phyloP scores from a whole-genome alignment of 2,113 vertebrate species.

The Tyrannus savana region DNA sequence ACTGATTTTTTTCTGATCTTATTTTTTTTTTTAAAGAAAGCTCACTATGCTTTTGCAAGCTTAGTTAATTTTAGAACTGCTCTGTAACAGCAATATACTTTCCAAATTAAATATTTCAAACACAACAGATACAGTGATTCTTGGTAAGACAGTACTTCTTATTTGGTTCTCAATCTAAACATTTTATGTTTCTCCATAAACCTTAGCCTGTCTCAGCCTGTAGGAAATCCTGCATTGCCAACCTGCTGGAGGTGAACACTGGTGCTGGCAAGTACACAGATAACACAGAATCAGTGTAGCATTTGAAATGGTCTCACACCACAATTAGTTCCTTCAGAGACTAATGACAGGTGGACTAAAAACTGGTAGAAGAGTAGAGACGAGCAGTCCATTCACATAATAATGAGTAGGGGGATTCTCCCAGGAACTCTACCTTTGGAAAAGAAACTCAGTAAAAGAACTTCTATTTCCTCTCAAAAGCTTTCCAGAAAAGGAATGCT shows the following conservation, averaged over 20 bases:
- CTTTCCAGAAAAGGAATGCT: background rate
- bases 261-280: background rate
- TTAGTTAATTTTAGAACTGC: slow-evolving; percentile 45
- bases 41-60: background rate
- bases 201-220: background rate
- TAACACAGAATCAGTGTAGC: background rate
- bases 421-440: background rate
- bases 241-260: background rate
- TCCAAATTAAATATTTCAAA: background rate
- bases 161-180: background rate
- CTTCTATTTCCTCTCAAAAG: background rate
- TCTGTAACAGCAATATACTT: background rate
- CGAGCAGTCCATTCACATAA: background rate
- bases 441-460: background rate
- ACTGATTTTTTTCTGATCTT: background rate
- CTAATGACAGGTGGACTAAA: background rate
- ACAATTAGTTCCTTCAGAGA: background rate
- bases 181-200: background rate
- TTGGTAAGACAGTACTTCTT: background rate
- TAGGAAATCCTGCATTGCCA: background rate
- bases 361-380: background rate
- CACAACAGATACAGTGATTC: background rate
- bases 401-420: background rate
- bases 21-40: background rate
- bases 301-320: fast-evolving